phyloP scores from a whole-genome alignment of 2,797 vertebrate species.

The Syngnathus rostellatus region DNA sequence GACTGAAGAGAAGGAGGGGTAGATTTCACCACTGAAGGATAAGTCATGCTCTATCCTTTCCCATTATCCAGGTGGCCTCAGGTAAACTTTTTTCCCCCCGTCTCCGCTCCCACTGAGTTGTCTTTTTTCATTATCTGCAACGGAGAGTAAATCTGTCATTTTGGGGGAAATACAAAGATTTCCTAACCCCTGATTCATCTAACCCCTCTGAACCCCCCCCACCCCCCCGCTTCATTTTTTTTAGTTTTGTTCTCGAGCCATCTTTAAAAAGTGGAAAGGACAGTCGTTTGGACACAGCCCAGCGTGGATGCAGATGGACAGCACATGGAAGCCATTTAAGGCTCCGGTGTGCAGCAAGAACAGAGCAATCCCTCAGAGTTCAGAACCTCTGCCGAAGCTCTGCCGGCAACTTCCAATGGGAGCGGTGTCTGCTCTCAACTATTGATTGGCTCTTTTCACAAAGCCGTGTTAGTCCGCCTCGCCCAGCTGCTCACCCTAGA shows the following conservation, averaged over 20 bases:
- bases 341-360: constrained; percentile 38
- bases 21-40: constrained; percentile 39
- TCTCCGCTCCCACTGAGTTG: constrained; percentile 14
- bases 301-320: constrained; percentile 58
- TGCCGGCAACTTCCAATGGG: constrained; percentile 43
- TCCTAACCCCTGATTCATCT: constrained; percentile 38
- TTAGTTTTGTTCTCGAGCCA: constrained; percentile 37
- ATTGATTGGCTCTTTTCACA: constrained; percentile 62
- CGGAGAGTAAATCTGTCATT: constrained; percentile 30
- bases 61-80: constrained; percentile 54
- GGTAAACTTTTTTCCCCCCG: constrained; percentile 36
- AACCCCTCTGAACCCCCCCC: constrained; percentile 21
- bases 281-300: constrained; percentile 57
- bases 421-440: constrained; percentile 45
- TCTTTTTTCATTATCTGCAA: constrained; percentile 46
- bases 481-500: constrained; percentile 20
- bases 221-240: constrained; percentile 27
- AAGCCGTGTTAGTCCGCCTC: constrained; percentile 30
- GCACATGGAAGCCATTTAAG: constrained; percentile 69
- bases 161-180: constrained; percentile 18
- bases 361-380: constrained; percentile 36
- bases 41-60: constrained; percentile 47
- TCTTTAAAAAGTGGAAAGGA: constrained; percentile 59
- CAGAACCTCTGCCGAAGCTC: constrained; percentile 51
- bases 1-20: constrained; percentile 22